Evolutionary conservation across 2,797 vertebrate genomes (phyloP).

Genomic region (Phoebastria nigripes): DNA sequence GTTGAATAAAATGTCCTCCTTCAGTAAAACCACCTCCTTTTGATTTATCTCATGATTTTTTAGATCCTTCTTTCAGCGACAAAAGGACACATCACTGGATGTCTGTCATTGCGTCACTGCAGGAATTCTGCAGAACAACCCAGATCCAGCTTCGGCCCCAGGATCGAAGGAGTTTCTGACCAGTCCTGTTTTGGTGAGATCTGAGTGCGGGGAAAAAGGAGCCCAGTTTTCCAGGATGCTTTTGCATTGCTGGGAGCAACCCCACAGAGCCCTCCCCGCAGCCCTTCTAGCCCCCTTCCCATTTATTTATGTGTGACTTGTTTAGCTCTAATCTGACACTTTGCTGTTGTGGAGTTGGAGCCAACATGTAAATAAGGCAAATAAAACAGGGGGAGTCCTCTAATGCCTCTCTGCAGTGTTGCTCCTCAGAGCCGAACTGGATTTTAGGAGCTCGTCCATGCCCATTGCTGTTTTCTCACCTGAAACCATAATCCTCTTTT

Average conservation of each 20-base stretch:
- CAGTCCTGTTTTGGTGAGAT: background rate
- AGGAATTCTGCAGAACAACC: background rate
- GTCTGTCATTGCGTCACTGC: background rate
- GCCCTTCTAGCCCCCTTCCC: background rate
- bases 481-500: conserved; percentile 53
- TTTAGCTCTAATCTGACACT: background rate
- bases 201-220: background rate
- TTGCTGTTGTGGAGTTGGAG: background rate
- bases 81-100: background rate
- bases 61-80: background rate
- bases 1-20: background rate
- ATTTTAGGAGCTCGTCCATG: background rate
- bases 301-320: background rate
- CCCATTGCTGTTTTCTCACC: conserved; percentile 36
- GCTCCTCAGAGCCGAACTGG: background rate
- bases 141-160: accelerated
- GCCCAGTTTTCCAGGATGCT: background rate
- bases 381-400: background rate
- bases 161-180: background rate
- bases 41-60: background rate
- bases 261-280: background rate
- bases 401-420: background rate
- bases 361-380: background rate
- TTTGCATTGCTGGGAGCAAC: background rate
- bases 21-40: background rate